A percentile compares a stretch with the other conserved stretches of the same genome.
Evolutionary conservation across 2,797 vertebrate species (phyloP).

Genomic region (Hydrophis major): DNA sequence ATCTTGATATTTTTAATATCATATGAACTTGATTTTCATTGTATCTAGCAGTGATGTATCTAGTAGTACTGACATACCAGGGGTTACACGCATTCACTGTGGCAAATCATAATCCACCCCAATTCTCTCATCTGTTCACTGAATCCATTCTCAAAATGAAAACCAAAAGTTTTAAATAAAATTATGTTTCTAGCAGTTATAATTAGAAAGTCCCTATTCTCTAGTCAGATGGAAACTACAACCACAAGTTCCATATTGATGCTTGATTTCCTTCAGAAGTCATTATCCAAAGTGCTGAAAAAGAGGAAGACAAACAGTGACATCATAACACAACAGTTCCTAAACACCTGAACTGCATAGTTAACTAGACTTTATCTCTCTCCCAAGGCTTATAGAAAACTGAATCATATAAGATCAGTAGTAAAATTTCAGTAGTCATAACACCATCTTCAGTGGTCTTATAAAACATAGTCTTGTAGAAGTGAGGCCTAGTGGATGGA

Average conservation of each 20-base stretch:
- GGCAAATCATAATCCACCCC: background rate
- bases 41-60: too few species aligned
- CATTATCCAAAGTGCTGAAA: background rate
- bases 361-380: background rate
- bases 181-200: background rate
- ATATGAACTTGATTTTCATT: background rate
- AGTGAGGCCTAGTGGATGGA: background rate
- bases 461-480: background rate
- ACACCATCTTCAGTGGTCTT: too few species aligned
- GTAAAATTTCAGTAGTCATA: background rate
- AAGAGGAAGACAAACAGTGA: background rate
- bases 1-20: background rate
- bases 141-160: background rate
- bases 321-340: too few species aligned
- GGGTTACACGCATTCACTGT: background rate
- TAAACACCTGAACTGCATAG: background rate
- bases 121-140: background rate
- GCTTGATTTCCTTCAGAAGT: background rate
- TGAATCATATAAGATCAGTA: background rate
- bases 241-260: slow-evolving; percentile 5
- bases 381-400: background rate
- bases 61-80: background rate
- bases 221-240: background rate
- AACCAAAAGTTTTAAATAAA: background rate
- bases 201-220: background rate